Conservation (phyloP, 2,113 vertebrate genomes). For the Pterocles gutturalis region DNA sequence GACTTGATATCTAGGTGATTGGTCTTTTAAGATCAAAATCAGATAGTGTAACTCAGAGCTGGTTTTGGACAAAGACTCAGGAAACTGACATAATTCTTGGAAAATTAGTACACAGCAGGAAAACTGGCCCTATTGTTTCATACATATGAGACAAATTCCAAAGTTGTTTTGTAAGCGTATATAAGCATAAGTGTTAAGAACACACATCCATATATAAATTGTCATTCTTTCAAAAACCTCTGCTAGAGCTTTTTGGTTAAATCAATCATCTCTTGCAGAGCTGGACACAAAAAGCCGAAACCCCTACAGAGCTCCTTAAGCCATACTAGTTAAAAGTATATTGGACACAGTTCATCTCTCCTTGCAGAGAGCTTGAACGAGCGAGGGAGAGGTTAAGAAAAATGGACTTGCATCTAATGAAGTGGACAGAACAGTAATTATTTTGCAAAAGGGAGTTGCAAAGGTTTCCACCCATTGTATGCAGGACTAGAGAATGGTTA, state of each 20-base stretch:
- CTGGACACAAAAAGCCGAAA: not conserved
- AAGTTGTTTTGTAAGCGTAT: not conserved
- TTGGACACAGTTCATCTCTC: not conserved
- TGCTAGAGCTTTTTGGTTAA: not conserved
- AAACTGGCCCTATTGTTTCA: not conserved
- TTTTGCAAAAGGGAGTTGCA: not conserved
- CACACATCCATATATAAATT: not conserved
- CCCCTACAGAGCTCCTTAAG: not conserved
- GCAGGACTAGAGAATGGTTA: not conserved
- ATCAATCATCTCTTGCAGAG: not conserved
- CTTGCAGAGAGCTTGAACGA: not conserved
- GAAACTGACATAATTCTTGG: not conserved
- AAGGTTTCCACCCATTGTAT: not conserved
- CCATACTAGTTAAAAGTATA: not conserved
- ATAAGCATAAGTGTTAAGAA: not conserved
- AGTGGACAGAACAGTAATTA: not conserved
- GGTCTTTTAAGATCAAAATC: not conserved
- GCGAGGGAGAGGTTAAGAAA: not conserved
- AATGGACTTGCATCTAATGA: not conserved
- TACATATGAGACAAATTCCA: not conserved
- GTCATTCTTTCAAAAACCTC: not conserved
- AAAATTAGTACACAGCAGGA: not conserved
- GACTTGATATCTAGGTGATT: not conserved
- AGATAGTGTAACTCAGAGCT: not conserved
- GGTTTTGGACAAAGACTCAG: not conserved